These are phyloP conservation scores for Cantharis nigra DNA, from an alignment of 2,888 invertebrate genomes.

Conservation along the genomic window DNA sequence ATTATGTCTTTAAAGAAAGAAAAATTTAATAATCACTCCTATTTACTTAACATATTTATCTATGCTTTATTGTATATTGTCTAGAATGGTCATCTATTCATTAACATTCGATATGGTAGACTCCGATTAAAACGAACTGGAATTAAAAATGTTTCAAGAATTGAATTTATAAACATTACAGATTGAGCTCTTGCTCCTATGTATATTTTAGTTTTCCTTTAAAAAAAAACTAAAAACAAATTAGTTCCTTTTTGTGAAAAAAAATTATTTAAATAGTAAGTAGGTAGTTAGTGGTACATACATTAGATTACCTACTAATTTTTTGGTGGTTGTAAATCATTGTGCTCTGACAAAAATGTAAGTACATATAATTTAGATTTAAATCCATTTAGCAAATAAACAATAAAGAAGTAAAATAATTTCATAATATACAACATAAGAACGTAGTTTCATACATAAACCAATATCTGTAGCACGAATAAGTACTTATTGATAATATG, in stretches of 20 bases:
- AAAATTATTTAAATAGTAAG: too few species aligned
- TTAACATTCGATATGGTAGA: not conserved
- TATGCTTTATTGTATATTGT: not conserved
- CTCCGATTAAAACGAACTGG: not conserved
- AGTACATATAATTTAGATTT: not conserved
- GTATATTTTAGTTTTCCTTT: not conserved
- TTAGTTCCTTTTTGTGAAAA: too few species aligned
- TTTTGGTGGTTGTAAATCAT: not conserved
- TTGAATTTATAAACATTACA: not conserved
- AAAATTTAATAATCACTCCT: not conserved
- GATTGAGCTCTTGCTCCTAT: not conserved
- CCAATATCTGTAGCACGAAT: not conserved
- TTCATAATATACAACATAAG: not conserved
- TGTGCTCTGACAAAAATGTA: not conserved
- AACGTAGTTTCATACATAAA: not conserved
- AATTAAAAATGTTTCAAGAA: too few species aligned
- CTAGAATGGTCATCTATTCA: not conserved
- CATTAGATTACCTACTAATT: not conserved
- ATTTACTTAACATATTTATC: not conserved
- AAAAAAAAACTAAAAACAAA: too few species aligned
- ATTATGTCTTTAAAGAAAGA: not conserved
- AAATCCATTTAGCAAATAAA: not conserved
- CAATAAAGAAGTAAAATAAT: not conserved
- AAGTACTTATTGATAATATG: not conserved
- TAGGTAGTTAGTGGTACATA: not conserved